phyloP scores from a whole-genome alignment of 2,113 vertebrate species.

The Terrapene triunguis region DNA sequence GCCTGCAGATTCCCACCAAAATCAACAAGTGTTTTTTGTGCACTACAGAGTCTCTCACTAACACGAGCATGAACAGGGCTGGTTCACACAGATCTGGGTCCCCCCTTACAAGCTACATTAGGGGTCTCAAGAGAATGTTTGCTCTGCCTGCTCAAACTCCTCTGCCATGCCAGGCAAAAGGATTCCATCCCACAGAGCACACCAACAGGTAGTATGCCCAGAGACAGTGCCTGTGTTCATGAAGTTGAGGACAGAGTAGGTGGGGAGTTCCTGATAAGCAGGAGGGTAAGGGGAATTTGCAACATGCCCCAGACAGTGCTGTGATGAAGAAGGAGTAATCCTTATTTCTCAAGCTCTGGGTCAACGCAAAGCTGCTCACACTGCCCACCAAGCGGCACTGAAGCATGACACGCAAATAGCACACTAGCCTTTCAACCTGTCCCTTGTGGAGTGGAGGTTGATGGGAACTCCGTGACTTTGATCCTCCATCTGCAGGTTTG shows the following conservation, averaged over 20 bases:
- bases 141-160: neutral
- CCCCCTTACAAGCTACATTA: neutral
- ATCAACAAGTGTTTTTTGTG: neutral
- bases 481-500: rapidly evolving
- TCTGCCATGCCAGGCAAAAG: neutral
- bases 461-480: neutral
- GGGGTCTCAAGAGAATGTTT: rapidly evolving
- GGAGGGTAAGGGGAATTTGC: neutral
- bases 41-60: neutral
- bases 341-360: rapidly evolving
- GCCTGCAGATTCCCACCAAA: neutral
- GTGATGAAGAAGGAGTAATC: no score
- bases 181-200: no score
- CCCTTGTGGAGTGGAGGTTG: neutral
- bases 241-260: neutral
- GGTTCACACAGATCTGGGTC: neutral
- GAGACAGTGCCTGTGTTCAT: neutral
- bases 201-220: neutral
- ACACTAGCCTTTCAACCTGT: neutral
- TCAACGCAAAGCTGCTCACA: neutral
- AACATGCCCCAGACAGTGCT: rapidly evolving
- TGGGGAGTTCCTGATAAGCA: neutral
- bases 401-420: neutral
- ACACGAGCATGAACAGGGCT: neutral
- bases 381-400: neutral